Base-by-base conservation (phyloP, 2,113 vertebrate species). In the Malaclemys terrapin region DNA sequence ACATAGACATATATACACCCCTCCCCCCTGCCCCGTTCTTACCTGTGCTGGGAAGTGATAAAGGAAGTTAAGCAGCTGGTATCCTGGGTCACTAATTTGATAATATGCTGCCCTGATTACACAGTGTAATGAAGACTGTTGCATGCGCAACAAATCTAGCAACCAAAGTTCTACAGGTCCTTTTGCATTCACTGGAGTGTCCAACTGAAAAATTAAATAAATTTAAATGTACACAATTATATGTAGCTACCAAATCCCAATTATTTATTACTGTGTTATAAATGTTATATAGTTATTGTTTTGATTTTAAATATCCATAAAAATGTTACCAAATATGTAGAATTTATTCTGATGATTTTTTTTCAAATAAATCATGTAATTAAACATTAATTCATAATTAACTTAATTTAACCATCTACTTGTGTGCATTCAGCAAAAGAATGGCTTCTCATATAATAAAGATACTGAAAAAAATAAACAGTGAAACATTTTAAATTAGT, bases 81-180 rank as follows among this genome's bases (percentile, higher is more conserved):
- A 99, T 47, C 98, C 98, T 5, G 98, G 91, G 42, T 99, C 99
- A 29, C 97, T 98, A 95, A 99, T 98, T 84, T 98, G 97, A 90
- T 98, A 98, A 96, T 94, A 98, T 2, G 98, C 98, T 47, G 97
- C 93, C 92, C 98, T 98, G 93, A 99, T 99, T 95, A 99, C 98
- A 65, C 98, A 97, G 89, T 99, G 98, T 38, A 99, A 95, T 12
- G 99, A 99, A 8, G 87, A 93, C 97, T 99, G 99, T 85, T 99
- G 99, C 88, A 98, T 89, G 93, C 90, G 91, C 90, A 99, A 84
- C 90, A 99, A 95, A 19, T 98, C 93, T 82, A 98, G 94, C 82
- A 99, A 97, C 99, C 99, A 99, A 88, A 98, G 94, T 96, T 99
- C 99, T 53, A 99, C 98, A 11, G 98, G 98, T 87, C 99, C 99